Conservation (phyloP, 1,140 invertebrate species). For the Lepidurus couesii region DNA sequence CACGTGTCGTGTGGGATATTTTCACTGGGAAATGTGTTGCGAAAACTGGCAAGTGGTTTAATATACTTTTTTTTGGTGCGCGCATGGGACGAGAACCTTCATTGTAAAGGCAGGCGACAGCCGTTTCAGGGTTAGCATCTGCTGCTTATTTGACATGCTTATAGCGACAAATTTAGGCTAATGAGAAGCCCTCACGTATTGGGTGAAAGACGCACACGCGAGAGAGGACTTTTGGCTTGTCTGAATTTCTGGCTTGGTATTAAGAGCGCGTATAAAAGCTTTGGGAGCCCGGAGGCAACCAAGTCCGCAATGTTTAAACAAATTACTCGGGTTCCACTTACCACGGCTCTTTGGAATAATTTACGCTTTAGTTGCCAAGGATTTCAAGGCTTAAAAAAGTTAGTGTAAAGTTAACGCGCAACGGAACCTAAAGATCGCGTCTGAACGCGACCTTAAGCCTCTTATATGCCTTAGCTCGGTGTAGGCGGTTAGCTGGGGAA, state of each 20-base stretch:
- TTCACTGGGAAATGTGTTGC: too few relatives aligned
- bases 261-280: neutral
- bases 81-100: neutral
- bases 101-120: neutral
- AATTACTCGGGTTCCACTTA: neutral
- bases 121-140: neutral
- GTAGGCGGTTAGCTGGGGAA: too few relatives aligned
- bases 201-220: neutral
- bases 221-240: neutral
- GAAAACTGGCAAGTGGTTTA: too few relatives aligned
- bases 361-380: too few relatives aligned
- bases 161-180: neutral
- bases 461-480: too few relatives aligned
- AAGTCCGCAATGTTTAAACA: neutral
- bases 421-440: too few relatives aligned
- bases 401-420: too few relatives aligned
- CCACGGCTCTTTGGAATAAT: neutral
- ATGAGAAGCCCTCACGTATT: neutral
- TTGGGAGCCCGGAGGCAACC: neutral
- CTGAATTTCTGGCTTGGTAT: neutral
- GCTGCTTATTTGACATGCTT: slow-evolving; percentile 6
- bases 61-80: too few relatives aligned
- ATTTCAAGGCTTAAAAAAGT: too few relatives aligned
- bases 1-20: too few relatives aligned
- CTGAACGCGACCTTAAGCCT: too few relatives aligned